Base-by-base conservation (phyloP, 2,888 invertebrate species). In the Julus scandinavius region DNA sequence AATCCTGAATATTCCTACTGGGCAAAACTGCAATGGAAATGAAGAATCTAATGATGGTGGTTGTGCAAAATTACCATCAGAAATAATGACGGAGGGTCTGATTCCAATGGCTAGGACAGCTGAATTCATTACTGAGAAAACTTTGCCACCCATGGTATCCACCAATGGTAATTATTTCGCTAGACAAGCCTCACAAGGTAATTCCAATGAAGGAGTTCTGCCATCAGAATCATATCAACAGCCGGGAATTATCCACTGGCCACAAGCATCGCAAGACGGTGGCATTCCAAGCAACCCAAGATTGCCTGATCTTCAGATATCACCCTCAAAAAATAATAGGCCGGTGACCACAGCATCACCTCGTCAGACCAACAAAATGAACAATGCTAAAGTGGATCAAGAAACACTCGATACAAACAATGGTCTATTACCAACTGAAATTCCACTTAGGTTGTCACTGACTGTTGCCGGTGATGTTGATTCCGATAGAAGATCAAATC, bases 401-500 rank as follows among this genome's bases (percentile, higher is more conserved):
- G 72, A 49, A 29, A 2, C 72, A 29, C 29, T 72, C 1, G 72
- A 72, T 20, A 72, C 4, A 15, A 58, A 17, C 86, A 38, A 88
- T 15, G 83, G 29, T 29, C 15, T 83, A 11, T 17, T 83, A 7
- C 38, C 90, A 90, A 87, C 63, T 41, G 91, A 91, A 86, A 88
- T 91, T 20, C 91, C 91, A 29, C 88, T 91, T 17, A 90, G 91
- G 11, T 88, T 91, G 17, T 90, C 91, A 9, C 89, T 91, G 29
- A 90, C 90, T 89, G 91, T 91, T 17, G 89, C 88, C 38, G 89
- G 88, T 50, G 90, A 90, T 54, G 90, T 90, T 45, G 90, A 90
- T 50, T 86, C 83, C 89, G 85, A 90, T 86, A n/a, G 88, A 89
- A 29, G 88, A 89, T 80, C 87, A 85, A 29, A 54, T 88, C 29